Base-by-base conservation (phyloP, 2,113 vertebrate species). In the Mirza zaza region DNA sequence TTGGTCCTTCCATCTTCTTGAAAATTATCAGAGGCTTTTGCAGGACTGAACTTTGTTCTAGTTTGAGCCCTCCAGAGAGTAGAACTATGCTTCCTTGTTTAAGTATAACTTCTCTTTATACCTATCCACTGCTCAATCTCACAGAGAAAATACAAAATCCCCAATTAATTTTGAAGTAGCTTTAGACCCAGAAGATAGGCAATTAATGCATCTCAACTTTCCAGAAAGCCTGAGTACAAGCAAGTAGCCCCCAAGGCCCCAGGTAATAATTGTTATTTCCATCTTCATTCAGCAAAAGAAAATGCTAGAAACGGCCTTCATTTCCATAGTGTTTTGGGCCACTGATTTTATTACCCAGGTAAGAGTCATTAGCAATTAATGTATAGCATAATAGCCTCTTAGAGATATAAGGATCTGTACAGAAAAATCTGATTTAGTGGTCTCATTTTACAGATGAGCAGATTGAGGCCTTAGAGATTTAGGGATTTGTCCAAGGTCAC, bases 371-470 rank as follows among this genome's bases (percentile, higher is more conserved):
- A 94, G 42, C 27, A 88, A 73, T 90, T 81, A 82, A 48, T 8
- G 2, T 81, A 75, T 25, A 81, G 42, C 94, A 91, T 50, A 67
- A 45, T 29, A 61, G 48, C 29, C 27, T 83, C 39, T 81, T 76
- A 61, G 6, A 25, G 63, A 15, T 87, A 27, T 48, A 76, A 55
- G 48, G 21, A 87, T 71, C 42, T 59, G 23, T 6, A 77, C 25
- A 94, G 84, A 93, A 90, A 90, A 77, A 59, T 85, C 67, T 82
- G 67, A 76, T 89, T 17, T 32, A 84, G 39, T 36, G 7, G 8
- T 92, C 39, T 97, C 92, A 96, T 89, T 96, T 96, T 97, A 91
- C 71, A 96, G 93, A 94, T 86, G 57, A 95, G 34, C 73, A 97
- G 45, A 94, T 73, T 95, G 86, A 96, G 95, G 57, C 29, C 36